A percentile compares a stretch with the other conserved stretches of the same genome.
Conservation (phyloP, 2,113 vertebrate genomes). For the Natator depressus region DNA sequence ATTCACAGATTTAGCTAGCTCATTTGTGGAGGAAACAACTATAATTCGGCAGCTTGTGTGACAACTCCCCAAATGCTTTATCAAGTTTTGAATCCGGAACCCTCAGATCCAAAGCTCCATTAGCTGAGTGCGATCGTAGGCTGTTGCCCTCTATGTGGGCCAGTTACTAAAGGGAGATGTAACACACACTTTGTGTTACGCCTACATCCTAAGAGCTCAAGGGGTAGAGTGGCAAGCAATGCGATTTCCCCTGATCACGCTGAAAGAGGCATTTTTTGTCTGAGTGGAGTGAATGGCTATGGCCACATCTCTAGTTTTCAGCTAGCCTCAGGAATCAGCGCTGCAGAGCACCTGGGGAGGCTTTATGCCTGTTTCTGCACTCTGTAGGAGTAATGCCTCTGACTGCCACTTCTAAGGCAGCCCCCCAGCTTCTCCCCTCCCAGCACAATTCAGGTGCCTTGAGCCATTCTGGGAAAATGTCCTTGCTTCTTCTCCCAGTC, state of each 20-base stretch:
- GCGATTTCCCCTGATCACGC: not conserved
- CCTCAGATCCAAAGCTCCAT: not conserved
- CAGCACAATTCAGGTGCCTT: not conserved
- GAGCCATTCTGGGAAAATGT: not conserved
- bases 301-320: not conserved
- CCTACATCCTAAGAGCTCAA: not conserved
- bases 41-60: not conserved
- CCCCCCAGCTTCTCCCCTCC: not conserved
- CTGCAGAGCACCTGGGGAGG: not conserved
- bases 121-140: fast-evolving
- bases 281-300: no score
- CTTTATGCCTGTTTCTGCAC: not conserved
- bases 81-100: not conserved
- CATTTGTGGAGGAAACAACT: not conserved
- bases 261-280: not conserved
- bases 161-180: not conserved
- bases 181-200: not conserved
- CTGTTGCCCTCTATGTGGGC: not conserved
- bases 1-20: not conserved
- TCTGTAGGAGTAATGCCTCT: not conserved
- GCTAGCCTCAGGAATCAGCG: not conserved
- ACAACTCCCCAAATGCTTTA: not conserved
- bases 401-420: not conserved
- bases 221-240: not conserved
- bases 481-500: not conserved